Conservation (phyloP, 2,797 vertebrate species). For the Rhabdomys pumilio region DNA sequence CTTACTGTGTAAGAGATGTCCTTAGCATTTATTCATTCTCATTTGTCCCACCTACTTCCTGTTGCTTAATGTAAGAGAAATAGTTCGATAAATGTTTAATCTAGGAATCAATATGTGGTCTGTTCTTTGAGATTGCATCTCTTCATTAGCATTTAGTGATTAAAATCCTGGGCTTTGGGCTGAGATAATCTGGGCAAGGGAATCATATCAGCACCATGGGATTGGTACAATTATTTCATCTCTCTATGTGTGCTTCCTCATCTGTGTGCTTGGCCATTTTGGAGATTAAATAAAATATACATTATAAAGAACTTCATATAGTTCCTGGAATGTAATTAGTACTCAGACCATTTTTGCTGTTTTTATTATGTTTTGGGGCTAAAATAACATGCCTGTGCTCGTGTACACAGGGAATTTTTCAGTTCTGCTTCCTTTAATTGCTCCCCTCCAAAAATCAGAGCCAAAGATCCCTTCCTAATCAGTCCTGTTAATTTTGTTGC, state of each 20-base stretch:
- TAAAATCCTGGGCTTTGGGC: slow-evolving; percentile 24
- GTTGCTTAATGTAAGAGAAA: not conserved
- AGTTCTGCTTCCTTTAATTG: slow-evolving; percentile 49
- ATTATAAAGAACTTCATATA: slow-evolving; percentile 13
- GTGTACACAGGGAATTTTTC: slow-evolving; percentile 17
- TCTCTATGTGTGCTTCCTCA: slow-evolving; percentile 52
- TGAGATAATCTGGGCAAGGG: not conserved
- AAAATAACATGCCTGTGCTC: slow-evolving; percentile 41
- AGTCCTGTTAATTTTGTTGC: slow-evolving; percentile 50
- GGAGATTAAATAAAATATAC: slow-evolving; percentile 57
- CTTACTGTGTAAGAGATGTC: slow-evolving; percentile 7
- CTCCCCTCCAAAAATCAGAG: slow-evolving; percentile 58
- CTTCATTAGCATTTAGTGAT: slow-evolving; percentile 4
- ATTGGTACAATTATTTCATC: not conserved
- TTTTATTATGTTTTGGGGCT: slow-evolving; percentile 65
- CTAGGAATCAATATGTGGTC: not conserved
- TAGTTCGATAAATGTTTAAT: slow-evolving; percentile 57
- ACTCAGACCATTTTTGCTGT: slow-evolving; percentile 24
- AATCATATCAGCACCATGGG: not conserved
- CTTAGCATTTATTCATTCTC: slow-evolving; percentile 15
- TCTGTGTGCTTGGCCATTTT: slow-evolving; percentile 33
- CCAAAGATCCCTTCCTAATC: slow-evolving; percentile 41
- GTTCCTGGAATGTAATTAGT: slow-evolving; percentile 54
- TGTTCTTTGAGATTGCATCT: slow-evolving; percentile 12
- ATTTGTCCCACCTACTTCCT: not conserved